Evolutionary conservation across 35 echinoderm and acorn worm genomes (phyloP).

Genomic region (Acanthaster planci): DNA sequence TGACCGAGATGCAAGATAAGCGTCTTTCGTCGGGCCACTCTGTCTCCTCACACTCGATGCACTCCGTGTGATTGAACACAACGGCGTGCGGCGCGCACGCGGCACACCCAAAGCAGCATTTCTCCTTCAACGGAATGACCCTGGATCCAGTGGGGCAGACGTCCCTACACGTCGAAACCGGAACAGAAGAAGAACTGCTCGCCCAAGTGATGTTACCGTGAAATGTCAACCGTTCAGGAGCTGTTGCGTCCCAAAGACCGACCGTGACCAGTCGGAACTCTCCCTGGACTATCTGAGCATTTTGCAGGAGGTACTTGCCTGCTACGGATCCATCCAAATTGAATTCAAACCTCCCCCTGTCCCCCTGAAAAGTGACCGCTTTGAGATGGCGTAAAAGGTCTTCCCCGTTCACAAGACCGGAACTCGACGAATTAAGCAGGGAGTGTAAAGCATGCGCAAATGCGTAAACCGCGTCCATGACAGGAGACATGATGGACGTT

Average conservation of each 20-base stretch:
- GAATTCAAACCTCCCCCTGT: conserved; percentile 1
- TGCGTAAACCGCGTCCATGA: conserved; percentile 34
- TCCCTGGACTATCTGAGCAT: conserved; percentile 6
- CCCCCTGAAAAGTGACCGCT: conserved; percentile 10
- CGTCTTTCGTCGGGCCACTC: conserved; percentile 24
- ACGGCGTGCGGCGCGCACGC: not conserved
- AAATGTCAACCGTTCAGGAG: no score
- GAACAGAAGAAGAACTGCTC: not conserved
- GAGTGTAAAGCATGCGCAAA: conserved; percentile 28
- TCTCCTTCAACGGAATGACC: not conserved
- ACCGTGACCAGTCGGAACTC: conserved; percentile 1
- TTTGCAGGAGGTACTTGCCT: conserved; percentile 35
- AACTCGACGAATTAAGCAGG: not conserved
- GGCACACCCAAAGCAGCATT: conserved; percentile 33
- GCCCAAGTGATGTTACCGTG: no score
- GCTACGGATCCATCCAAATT: not conserved
- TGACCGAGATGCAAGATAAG: not conserved
- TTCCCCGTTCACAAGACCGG: not conserved
- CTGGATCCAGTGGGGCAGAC: not conserved
- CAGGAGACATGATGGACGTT: not conserved
- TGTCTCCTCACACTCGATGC: conserved; percentile 7
- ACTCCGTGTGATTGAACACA: not conserved
- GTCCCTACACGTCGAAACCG: conserved; percentile 3
- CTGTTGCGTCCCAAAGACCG: conserved; percentile 24
- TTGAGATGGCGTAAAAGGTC: conserved; percentile 14